phyloP scores from a whole-genome alignment of 2,888 invertebrate genomes.

The Synergus japonicus region DNA sequence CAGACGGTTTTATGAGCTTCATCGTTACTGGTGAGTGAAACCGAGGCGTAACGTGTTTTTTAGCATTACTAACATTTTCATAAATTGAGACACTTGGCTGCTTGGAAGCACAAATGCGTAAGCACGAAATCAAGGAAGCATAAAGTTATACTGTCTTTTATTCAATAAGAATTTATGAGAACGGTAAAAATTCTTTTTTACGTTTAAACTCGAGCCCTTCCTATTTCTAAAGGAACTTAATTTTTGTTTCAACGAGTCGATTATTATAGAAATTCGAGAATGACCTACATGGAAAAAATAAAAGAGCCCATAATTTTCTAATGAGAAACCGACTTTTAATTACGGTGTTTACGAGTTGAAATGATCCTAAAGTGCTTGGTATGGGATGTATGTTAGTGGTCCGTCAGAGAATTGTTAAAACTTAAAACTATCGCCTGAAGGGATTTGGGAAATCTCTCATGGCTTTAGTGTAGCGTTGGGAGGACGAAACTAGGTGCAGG shows the following conservation, averaged over 20 bases:
- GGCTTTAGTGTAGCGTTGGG: slow-evolving; percentile 46
- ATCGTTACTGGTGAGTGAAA: slow-evolving; percentile 7
- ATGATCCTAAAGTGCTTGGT: slow-evolving; percentile 11
- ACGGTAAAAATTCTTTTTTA: not conserved
- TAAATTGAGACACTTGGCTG: not conserved
- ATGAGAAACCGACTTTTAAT: slow-evolving; percentile 2
- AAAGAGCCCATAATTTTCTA: not conserved
- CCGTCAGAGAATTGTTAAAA: slow-evolving; percentile 24
- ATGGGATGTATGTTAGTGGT: slow-evolving; percentile 33
- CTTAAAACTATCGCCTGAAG: slow-evolving; percentile 31
- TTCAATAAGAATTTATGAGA: not conserved
- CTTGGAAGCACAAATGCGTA: not conserved
- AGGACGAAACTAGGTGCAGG: slow-evolving; percentile 43
- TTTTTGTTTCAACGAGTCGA: not conserved
- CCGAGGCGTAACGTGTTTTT: not conserved
- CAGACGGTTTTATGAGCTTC: not conserved
- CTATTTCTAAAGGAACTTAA: not conserved
- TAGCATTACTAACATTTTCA: not conserved
- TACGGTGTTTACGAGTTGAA: not conserved
- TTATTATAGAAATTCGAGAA: not conserved
- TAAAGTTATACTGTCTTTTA: not conserved
- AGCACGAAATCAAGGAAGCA: not conserved
- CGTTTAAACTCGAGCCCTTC: not conserved
- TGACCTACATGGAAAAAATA: not conserved
- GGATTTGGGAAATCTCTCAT: slow-evolving; percentile 11